Conservation (phyloP, 2,113 vertebrate species). For the Pseudopodoces humilis region DNA sequence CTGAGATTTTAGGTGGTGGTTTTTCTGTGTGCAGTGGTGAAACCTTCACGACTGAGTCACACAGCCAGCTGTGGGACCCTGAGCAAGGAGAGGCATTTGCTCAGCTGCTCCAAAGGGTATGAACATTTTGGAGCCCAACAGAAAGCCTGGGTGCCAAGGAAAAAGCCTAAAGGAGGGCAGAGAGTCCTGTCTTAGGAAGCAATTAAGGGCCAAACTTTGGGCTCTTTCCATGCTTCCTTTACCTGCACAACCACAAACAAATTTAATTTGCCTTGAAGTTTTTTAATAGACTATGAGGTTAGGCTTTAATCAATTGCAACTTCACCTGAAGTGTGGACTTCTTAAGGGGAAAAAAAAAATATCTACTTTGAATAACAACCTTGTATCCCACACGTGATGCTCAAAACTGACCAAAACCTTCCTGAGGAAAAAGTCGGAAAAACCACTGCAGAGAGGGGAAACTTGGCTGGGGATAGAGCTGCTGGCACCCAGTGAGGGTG, state of each 20-base stretch:
- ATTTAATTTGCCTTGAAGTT: neutral
- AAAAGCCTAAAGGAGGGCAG: neutral
- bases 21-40: neutral
- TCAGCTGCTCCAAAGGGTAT: rapidly evolving
- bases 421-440: neutral
- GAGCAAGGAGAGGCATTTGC: neutral
- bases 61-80: neutral
- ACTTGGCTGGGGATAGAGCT: neutral
- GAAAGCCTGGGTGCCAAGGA: neutral
- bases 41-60: neutral
- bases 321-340: neutral
- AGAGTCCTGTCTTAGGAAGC: neutral
- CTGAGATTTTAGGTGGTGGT: neutral
- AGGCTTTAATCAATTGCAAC: neutral
- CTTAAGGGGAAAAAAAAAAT: neutral
- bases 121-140: neutral
- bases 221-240: neutral
- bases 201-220: neutral
- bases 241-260: neutral
- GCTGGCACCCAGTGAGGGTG: neutral
- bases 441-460: neutral
- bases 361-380: neutral
- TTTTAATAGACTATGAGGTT: neutral
- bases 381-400: neutral
- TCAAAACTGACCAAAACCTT: neutral